Base-by-base conservation (phyloP, 2,797 vertebrate species). In the Anguilla megastoma region DNA sequence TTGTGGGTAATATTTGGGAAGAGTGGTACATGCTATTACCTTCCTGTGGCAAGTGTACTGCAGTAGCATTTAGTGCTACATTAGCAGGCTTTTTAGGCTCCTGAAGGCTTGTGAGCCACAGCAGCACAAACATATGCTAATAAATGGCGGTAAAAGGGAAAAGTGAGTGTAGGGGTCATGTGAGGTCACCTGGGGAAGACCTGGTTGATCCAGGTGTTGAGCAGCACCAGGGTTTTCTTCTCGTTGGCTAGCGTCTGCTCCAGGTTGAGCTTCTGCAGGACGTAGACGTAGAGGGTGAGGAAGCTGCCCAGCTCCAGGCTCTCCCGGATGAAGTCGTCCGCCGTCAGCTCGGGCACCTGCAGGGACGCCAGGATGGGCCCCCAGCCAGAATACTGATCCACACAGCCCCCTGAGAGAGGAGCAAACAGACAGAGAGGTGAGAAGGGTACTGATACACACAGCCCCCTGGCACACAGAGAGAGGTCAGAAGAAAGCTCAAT, bases 321-420 rank as follows among this genome's bases (percentile, higher is more conserved):
- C 91, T 99, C 98, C 76, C 97, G 97, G 58, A 99, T 95, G 91
- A 99, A 99, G 91, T 99, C 99, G 52, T 98, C 97, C 85, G 96
- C 96, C 10, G 98, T 99, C 88, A 99, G 96, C 92, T 99, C 98
- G 0, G 98, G 99, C 91, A 99, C 98, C 92, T 99, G 98, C 84
- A 99, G 96, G 0, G 99, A 98, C 3, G 96, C 98, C 52, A 99
- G 95, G 84, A 99, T 95, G 41, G 98, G 98, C 54, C 98, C 98
- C 99, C 99, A 99, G 89, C 98, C 97, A 84, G 96, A 95, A 89
- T 95, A 95, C 87, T 94, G 95, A 85, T 91, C 91, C 88, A 91
- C 84, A 92, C 92, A 93, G 90, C 92, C 90, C 91, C 97, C 96
- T 99, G 48, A 54, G 54, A 18, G 54, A 58, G 54, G 54, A 58